These are phyloP conservation scores for Octomys mimax DNA, from an alignment of 2,797 vertebrate species.

Conservation along the genomic window DNA sequence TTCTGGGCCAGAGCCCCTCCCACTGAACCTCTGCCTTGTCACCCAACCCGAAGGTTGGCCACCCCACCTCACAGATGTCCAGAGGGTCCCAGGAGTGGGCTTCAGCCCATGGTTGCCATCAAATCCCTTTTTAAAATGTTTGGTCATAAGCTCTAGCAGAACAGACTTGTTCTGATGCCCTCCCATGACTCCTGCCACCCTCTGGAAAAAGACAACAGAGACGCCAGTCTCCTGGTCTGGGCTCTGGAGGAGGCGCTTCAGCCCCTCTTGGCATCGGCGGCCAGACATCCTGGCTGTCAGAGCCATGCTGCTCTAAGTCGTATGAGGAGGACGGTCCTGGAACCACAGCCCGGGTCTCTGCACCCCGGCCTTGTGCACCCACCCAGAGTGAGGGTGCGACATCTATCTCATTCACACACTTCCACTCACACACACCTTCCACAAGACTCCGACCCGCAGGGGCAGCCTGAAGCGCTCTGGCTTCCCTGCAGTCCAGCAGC, in stretches of 20 bases:
- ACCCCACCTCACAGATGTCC: background rate
- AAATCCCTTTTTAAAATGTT: background rate
- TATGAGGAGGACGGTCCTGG: background rate
- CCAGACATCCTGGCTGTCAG: background rate
- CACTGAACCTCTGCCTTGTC: no score
- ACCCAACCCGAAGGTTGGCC: background rate
- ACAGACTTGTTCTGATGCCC: background rate
- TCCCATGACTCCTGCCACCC: background rate
- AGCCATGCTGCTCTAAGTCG: background rate
- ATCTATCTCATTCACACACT: background rate
- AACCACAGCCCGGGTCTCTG: background rate
- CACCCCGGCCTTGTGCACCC: background rate
- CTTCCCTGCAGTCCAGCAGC: background rate
- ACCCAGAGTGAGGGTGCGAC: background rate
- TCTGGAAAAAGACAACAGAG: background rate
- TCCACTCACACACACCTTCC: background rate
- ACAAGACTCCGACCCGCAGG: background rate
- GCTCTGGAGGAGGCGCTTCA: no score
- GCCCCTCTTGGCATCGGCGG: background rate
- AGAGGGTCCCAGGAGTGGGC: background rate
- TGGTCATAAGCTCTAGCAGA: background rate
- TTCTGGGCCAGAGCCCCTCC: background rate
- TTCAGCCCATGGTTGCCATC: background rate
- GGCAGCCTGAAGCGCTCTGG: background rate
- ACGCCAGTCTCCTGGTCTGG: accelerated